Conservation (phyloP, 2,113 vertebrate genomes). For the Paramisgurnus dabryanus region DNA sequence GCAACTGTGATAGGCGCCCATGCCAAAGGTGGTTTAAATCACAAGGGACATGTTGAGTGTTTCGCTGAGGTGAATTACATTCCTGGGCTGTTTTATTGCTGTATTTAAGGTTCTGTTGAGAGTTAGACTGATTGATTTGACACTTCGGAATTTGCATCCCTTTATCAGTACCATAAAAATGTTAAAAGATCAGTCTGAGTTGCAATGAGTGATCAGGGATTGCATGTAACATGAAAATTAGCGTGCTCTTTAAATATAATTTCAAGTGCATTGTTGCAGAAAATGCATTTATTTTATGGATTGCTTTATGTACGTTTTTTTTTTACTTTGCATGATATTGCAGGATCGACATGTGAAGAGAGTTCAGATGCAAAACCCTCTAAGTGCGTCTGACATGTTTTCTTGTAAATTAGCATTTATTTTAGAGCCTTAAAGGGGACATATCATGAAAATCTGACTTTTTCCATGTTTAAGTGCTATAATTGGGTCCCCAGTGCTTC, state of each 20-base stretch:
- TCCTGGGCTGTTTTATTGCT: conserved; percentile 48
- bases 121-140: conserved; percentile 59
- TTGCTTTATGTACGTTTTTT: background rate
- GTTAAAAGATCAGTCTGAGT: conserved; percentile 48
- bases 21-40: conserved; percentile 59
- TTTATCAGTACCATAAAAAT: conserved; percentile 49
- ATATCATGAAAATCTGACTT: no score
- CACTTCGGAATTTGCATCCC: conserved; percentile 56
- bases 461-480: no score
- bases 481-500: no score
- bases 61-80: conserved; percentile 52
- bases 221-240: conserved; percentile 36
- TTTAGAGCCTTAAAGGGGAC: no score
- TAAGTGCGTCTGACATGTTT: no score
- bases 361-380: no score
- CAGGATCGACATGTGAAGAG: no score
- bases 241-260: conserved; percentile 7
- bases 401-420: no score
- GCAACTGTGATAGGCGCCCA: conserved; percentile 56
- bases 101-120: conserved; percentile 54
- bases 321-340: background rate
- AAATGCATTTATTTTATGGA: conserved; percentile 1
- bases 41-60: conserved; percentile 53
- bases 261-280: conserved; percentile 13
- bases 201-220: conserved; percentile 33